Conservation (phyloP, 2,113 vertebrate genomes). For the Sylvia atricapilla region DNA sequence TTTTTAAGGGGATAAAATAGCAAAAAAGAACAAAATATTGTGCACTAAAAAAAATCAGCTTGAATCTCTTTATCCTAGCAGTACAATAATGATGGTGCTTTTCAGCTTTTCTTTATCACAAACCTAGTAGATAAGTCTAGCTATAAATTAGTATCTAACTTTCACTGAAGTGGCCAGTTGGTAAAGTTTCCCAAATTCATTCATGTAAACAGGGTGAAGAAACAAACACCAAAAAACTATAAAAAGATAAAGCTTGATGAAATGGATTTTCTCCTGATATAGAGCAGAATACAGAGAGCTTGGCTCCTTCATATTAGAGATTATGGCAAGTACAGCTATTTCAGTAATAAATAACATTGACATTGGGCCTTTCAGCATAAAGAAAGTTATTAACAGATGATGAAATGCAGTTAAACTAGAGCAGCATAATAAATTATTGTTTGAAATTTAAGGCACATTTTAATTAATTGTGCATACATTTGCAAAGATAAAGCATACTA, state of each 20-base stretch:
- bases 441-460: not conserved
- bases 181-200: not conserved
- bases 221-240: rapidly evolving
- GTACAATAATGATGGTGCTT: not conserved
- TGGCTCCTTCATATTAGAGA: not conserved
- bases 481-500: not conserved
- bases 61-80: not conserved
- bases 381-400: not conserved
- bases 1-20: not conserved
- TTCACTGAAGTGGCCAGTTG: not conserved
- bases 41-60: not conserved
- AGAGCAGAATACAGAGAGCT: not conserved
- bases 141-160: not conserved
- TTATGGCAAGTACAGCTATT: not conserved
- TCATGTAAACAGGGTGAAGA: not conserved
- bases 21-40: not conserved
- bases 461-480: not conserved
- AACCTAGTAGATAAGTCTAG: not conserved
- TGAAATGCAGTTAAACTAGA: not conserved
- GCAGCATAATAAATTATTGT: not conserved
- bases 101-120: not conserved
- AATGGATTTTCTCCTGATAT: not conserved
- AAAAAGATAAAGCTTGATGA: not conserved
- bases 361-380: not conserved
- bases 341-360: not conserved